phyloP scores from a whole-genome alignment of 2,888 invertebrate genomes.

The Tillus elongatus region DNA sequence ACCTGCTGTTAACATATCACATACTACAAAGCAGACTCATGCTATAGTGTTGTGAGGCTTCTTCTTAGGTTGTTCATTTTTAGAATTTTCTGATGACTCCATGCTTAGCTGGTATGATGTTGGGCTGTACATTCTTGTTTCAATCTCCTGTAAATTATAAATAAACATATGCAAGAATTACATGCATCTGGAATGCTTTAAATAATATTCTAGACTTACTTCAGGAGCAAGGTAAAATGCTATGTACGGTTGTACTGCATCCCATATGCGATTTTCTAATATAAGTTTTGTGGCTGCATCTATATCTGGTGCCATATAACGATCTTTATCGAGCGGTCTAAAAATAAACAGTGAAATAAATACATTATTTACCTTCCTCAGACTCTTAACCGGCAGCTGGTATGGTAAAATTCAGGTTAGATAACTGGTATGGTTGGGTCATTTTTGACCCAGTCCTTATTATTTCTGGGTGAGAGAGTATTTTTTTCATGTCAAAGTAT shows the following conservation, averaged over 20 bases:
- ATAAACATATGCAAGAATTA: too few relatives aligned
- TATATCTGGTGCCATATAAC: conserved; percentile 58
- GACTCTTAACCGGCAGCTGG: too few relatives aligned
- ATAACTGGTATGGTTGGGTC: too few relatives aligned
- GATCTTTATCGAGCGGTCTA: conserved; percentile 53
- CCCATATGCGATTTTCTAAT: conserved; percentile 45
- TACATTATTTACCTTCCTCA: conserved; percentile 34
- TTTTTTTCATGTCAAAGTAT: too few relatives aligned
- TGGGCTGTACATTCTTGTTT: not conserved
- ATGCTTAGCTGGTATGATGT: not conserved
- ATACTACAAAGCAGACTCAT: too few relatives aligned
- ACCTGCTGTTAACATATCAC: too few relatives aligned
- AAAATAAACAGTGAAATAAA: too few relatives aligned
- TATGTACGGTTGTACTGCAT: conserved; percentile 41
- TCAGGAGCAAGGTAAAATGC: conserved; percentile 38
- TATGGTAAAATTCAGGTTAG: not conserved
- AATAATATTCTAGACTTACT: conserved; percentile 29
- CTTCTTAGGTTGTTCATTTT: too few relatives aligned
- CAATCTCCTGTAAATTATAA: conserved; percentile 3
- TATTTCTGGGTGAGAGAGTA: too few relatives aligned
- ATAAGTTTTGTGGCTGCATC: conserved; percentile 48
- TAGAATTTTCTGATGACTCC: not conserved
- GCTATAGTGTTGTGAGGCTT: too few relatives aligned
- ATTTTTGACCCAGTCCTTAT: too few relatives aligned
- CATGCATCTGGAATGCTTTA: not conserved